Base-by-base conservation (phyloP, 2,797 vertebrate species). In the Heterohyrax brucei region DNA sequence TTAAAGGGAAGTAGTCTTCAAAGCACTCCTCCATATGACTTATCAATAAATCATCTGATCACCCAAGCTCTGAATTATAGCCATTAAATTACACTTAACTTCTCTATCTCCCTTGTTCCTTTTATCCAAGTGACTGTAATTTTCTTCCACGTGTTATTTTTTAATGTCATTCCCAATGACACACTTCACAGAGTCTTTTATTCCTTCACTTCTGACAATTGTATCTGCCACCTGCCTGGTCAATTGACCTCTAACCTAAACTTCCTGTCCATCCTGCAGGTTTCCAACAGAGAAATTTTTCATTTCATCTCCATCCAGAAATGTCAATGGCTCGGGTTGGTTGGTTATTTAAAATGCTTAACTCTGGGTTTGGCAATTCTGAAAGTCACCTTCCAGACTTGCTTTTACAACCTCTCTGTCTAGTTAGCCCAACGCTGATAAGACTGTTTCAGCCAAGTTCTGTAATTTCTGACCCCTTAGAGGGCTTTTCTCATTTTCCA, bases 21-120 rank as follows among this genome's bases (percentile, higher is more conserved):
- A 94, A 66, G 9, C 81, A 6, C 8, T 88, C 53, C 7, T 94
- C 44, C 24, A 6, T 68, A 30, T 50, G 16, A 80, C 26, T 77
- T 93, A 19, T 62, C 30, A 90, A 13, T 68, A 81, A 80, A 78
- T 92, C 19, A 73, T 78, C 92, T 92, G 14, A 46, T 61, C 59
- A 82, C 5, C 18, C 39, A n/a, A 22, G 8, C 26, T 90, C 21
- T n/a, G 53, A 7, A 66, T 89, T 87, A 90, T 26, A 81, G 5
- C 3, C 59, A 21, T 61, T 61, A 61, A 16, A 70, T 70, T 72
- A 1, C 39, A 48, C 81, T 68, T 89, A 87, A 30, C n/a, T 39
- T 86, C 59, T 90, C 1, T 21, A 24, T 76, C 8, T 88, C 10
- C 7, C 0, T 62, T 28, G 3, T 82, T 80, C 9, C 22, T 76